Evolutionary conservation across 2,888 invertebrate species (phyloP).

Genomic region (Leptogaster cylindrica): DNA sequence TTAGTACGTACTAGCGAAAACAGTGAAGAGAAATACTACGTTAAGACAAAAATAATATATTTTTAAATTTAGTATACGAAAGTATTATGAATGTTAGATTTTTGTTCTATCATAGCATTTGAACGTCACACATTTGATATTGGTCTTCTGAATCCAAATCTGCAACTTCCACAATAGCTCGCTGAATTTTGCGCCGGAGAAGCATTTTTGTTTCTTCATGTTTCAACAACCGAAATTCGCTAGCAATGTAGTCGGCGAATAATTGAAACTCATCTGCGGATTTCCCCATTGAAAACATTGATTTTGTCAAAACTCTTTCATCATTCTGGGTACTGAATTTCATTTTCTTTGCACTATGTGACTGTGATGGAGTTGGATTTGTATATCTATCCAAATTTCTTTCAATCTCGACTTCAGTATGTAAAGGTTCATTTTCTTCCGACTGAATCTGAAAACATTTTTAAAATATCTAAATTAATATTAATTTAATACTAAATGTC

Average conservation of each 20-base stretch:
- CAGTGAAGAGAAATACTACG: too few species aligned
- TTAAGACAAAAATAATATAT: too few species aligned
- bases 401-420: neutral
- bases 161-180: slow-evolving; percentile 44
- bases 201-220: slow-evolving; percentile 41
- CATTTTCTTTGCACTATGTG: neutral
- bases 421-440: neutral
- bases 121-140: too few species aligned
- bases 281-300: neutral
- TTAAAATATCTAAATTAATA: neutral
- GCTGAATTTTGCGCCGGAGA: slow-evolving; percentile 46
- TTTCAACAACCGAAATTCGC: slow-evolving; percentile 46
- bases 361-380: neutral
- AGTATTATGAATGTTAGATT: too few species aligned
- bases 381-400: neutral
- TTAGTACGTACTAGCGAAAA: too few species aligned
- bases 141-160: too few species aligned
- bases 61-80: too few species aligned
- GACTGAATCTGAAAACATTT: neutral
- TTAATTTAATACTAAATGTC: too few species aligned
- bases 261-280: slow-evolving; percentile 45
- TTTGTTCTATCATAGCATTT: too few species aligned
- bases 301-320: neutral
- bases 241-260: slow-evolving; percentile 46
- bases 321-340: neutral